Conservation (phyloP, 2,113 vertebrate species). For the Mesembrinibis cayennensis region DNA sequence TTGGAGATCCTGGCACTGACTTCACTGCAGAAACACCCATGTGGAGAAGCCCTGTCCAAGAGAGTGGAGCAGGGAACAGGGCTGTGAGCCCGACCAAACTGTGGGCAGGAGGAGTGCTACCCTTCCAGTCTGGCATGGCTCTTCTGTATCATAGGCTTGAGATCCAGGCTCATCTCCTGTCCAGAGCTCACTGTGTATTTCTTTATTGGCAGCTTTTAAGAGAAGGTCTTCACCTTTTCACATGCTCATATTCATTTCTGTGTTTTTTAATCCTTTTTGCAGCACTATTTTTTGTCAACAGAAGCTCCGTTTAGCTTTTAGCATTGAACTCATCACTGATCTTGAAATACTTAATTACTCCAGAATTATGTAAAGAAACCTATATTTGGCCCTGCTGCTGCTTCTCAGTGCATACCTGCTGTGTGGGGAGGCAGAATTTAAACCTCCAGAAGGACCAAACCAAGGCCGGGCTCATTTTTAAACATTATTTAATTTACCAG, state of each 20-base stretch:
- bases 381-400: neutral
- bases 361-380: neutral
- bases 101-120: neutral
- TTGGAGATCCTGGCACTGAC: neutral
- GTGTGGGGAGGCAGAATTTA: neutral
- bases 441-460: slow-evolving; percentile 1
- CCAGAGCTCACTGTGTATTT: neutral
- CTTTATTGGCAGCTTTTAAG: neutral
- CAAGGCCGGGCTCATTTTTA: neutral
- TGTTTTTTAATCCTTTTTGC: neutral
- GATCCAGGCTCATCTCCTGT: neutral
- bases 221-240: neutral
- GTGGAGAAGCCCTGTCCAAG: neutral
- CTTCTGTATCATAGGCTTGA: rapidly evolving
- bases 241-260: neutral
- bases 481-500: neutral
- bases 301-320: neutral
- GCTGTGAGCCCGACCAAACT: neutral
- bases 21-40: neutral
- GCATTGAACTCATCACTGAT: neutral
- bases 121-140: neutral
- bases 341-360: neutral
- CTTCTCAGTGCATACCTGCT: neutral
- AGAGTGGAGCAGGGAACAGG: neutral
- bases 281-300: neutral